phyloP scores from a whole-genome alignment of 2,797 vertebrate species.

The Gallinago stenura region DNA sequence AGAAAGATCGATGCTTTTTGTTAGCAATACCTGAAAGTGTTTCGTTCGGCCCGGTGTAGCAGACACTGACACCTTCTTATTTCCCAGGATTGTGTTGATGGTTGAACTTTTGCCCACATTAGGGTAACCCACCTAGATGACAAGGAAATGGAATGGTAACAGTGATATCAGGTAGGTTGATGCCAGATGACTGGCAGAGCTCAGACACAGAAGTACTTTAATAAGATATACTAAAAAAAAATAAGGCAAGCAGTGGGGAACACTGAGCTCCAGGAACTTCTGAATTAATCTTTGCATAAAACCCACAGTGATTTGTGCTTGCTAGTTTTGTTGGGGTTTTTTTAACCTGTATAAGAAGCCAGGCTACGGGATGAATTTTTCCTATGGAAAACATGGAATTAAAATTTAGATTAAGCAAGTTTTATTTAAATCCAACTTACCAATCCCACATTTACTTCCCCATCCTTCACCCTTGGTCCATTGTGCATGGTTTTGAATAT shows the following conservation, averaged over 20 bases:
- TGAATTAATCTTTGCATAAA: neutral
- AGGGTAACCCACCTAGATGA: conserved; percentile 93
- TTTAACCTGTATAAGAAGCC: neutral
- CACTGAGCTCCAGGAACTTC: neutral
- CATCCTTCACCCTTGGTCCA: conserved; percentile 84
- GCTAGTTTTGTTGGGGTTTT: neutral
- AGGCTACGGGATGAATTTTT: neutral
- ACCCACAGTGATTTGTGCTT: neutral
- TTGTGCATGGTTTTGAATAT: conserved; percentile 85
- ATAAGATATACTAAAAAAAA: neutral
- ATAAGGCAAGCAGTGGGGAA: neutral
- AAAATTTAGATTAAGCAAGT: neutral
- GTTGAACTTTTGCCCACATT: conserved; percentile 99
- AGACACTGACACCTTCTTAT: conserved; percentile 98
- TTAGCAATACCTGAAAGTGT: conserved; percentile 92
- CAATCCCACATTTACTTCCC: conserved; percentile 92
- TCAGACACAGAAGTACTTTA: neutral
- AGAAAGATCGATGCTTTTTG: neutral
- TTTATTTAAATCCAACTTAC: conserved; percentile 46
- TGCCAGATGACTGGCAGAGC: neutral
- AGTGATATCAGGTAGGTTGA: neutral
- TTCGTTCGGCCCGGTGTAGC: conserved; percentile 97
- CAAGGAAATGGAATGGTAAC: neutral
- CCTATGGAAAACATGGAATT: neutral
- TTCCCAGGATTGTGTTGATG: conserved; percentile 96